These are phyloP conservation scores for Acrocephalus scirpaceus DNA, from an alignment of 2,797 vertebrate genomes.

Conservation along the genomic window DNA sequence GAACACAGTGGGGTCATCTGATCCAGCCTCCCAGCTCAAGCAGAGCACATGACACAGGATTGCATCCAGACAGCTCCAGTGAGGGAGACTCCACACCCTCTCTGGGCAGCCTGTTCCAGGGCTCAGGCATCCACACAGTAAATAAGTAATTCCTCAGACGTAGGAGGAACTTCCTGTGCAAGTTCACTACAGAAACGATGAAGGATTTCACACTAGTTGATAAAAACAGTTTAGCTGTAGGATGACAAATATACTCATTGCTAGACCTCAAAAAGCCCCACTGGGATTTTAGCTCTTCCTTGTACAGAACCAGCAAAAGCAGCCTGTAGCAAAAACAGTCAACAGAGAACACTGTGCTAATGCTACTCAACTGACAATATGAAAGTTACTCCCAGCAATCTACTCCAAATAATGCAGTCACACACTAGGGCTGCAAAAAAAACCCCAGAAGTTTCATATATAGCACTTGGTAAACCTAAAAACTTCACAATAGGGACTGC, in stretches of 20 bases:
- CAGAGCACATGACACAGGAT: neutral
- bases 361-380: neutral
- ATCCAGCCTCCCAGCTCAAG: neutral
- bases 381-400: neutral
- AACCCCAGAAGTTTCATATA: neutral
- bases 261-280: neutral
- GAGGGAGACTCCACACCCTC: neutral
- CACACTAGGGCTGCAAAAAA: neutral
- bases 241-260: neutral
- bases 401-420: neutral
- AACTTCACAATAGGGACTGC: neutral
- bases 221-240: neutral
- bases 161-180: neutral
- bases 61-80: neutral
- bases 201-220: neutral
- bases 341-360: neutral
- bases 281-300: neutral
- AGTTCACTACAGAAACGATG: neutral
- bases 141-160: neutral
- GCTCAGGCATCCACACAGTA: neutral
- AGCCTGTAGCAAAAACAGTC: neutral
- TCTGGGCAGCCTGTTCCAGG: neutral
- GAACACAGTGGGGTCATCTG: neutral
- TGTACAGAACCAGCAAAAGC: neutral
- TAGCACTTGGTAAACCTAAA: neutral